Evolutionary conservation across 2,888 invertebrate species (phyloP).

Genomic region (Drosophila monieri): DNA sequence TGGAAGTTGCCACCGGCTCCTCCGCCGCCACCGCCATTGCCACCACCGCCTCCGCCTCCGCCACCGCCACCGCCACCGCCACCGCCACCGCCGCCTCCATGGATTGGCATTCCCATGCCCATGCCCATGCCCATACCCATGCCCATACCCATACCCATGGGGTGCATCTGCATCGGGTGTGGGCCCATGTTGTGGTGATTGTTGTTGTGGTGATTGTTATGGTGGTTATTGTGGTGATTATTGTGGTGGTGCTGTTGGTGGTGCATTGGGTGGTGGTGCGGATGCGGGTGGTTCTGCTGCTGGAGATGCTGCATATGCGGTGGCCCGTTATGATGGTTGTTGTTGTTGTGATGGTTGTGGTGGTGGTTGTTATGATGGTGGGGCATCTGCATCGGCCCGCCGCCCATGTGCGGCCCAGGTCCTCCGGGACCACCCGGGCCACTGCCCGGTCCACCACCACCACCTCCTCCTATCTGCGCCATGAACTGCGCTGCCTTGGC

Average conservation of each 20-base stretch:
- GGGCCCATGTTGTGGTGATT: slow-evolving; percentile 61
- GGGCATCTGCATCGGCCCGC: slow-evolving; percentile 33
- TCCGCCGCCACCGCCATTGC: slow-evolving; percentile 38
- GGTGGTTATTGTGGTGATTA: slow-evolving; percentile 52
- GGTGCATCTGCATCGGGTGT: slow-evolving; percentile 71
- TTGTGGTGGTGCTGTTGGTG: slow-evolving; percentile 47
- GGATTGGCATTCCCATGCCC: slow-evolving; percentile 48
- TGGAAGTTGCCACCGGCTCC: slow-evolving; percentile 53
- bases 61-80: slow-evolving; percentile 23
- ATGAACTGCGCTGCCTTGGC: slow-evolving; percentile 83
- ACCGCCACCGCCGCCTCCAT: slow-evolving; percentile 20
- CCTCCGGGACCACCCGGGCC: slow-evolving; percentile 27
- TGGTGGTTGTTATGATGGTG: slow-evolving; percentile 52
- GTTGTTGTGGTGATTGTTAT: slow-evolving; percentile 50
- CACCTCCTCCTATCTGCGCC: slow-evolving; percentile 70
- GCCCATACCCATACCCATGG: slow-evolving; percentile 55
- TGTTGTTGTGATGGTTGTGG: slow-evolving; percentile 42
- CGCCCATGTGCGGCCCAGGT: slow-evolving; percentile 49
- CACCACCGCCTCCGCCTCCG: slow-evolving; percentile 18
- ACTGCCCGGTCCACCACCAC: slow-evolving; percentile 46
- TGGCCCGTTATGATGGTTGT: slow-evolving; percentile 49
- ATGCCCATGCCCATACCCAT: slow-evolving; percentile 49
- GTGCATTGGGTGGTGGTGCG: slow-evolving; percentile 36
- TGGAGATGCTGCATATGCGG: slow-evolving; percentile 56
- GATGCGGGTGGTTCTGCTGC: slow-evolving; percentile 41